Base-by-base conservation (phyloP, 2,888 invertebrate species). In the Drosophila rubida region DNA sequence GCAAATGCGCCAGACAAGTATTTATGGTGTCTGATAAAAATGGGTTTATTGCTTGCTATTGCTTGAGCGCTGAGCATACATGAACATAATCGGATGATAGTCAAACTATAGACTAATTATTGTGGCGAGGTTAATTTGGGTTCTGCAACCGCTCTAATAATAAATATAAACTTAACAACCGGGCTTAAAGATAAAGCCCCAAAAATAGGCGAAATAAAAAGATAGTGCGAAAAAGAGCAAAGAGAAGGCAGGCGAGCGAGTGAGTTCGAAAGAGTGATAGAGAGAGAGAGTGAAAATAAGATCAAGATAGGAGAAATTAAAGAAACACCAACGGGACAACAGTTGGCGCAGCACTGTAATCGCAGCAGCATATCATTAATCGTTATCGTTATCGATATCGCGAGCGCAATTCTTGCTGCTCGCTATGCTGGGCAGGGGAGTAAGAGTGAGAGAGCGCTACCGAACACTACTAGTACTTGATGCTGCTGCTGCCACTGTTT, bases 341-440 rank as follows among this genome's bases (percentile, higher is more conserved):
- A 60, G 55, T 66, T 48, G 32, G 13, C 16, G 13, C 13, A n/a
- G 69, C 67, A 53, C 13, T 30, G 7, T 22, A 23, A 45, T 30
- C 23, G 49, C 68, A 63, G 50, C 53, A 59, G 60, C 53, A 50
- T 30, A 55, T 71, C 41, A 49, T 4, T 46, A 67, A 67, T 67
- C 39, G 57, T 7, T 64, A 55, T 54, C 39, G 16, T 4, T 41
- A 60, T 51, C 51, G 49, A 0, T 32, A 50, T 19, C 42, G 16
- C 4, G 11, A 41, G 16, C 8, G 48, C 8, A 16, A 50, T 14
- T 8, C 22, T 9, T 14, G 27, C 35, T 35, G 35, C 9, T 32
- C 8, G 13, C 8, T 13, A 4, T 30, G 6, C 35, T 14, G 13
- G 13, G n/a, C 9, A 6, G 11, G 19, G 22, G 13, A 30, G n/a